Conservation (phyloP, 2,797 vertebrate genomes). For the Acanthurus leucopareius region DNA sequence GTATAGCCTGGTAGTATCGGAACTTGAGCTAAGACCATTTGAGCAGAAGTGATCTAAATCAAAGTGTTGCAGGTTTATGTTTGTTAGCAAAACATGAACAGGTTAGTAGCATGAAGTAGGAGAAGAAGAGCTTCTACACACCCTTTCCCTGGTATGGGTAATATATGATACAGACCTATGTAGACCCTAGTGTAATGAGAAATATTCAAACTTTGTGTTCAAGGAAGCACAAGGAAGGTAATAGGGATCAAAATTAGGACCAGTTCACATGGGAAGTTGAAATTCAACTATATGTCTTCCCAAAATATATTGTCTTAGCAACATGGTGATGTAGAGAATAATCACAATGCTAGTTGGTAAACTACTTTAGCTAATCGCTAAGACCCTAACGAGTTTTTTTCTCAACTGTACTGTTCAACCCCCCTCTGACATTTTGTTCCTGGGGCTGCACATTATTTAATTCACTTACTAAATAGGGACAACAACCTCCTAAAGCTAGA, state of each 20-base stretch:
- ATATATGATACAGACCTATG: conserved; percentile 1
- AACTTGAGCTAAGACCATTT: conserved; percentile 38
- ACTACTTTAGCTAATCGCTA: neutral
- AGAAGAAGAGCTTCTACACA: conserved; percentile 7
- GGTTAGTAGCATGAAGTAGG: conserved; percentile 3
- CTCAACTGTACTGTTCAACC: neutral
- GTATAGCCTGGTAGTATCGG: neutral
- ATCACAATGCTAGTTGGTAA: neutral
- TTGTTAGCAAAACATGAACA: conserved; percentile 12
- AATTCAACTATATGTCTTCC: neutral
- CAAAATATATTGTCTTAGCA: neutral
- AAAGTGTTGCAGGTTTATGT: conserved; percentile 3
- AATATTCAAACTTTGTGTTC: neutral
- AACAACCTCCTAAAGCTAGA: neutral
- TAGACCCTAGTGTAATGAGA: conserved; percentile 2
- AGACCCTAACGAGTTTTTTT: neutral
- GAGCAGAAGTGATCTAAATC: conserved; percentile 26
- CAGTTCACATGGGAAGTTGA: neutral
- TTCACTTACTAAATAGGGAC: neutral
- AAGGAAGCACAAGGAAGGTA: neutral
- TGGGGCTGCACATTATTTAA: neutral
- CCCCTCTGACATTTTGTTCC: neutral
- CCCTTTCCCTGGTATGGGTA: neutral
- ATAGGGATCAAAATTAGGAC: conserved; percentile 1
- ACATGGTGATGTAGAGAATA: neutral